These are phyloP conservation scores for Deilephila elpenor DNA, from an alignment of 2,888 invertebrate genomes.

Conservation along the genomic window DNA sequence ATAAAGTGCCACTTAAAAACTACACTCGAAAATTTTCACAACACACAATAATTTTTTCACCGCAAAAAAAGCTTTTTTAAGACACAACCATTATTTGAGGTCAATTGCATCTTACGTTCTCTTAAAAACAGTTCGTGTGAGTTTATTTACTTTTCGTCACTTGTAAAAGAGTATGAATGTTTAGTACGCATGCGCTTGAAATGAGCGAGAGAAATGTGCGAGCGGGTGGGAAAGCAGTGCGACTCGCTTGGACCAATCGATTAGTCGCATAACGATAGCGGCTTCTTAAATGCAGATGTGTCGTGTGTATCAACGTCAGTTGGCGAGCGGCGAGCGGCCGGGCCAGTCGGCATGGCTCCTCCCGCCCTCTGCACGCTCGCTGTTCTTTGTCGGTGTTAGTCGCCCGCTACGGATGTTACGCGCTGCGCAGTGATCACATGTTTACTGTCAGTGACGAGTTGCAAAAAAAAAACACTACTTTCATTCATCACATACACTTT, in stretches of 20 bases:
- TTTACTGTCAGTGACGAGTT: conserved; percentile 41
- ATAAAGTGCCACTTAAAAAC: conserved; percentile 28
- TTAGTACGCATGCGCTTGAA: conserved; percentile 71
- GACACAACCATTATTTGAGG: not conserved
- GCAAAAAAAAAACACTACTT: conserved; percentile 36
- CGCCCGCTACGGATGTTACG: conserved; percentile 55
- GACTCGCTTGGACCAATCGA: conserved; percentile 83
- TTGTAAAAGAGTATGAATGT: conserved; percentile 71
- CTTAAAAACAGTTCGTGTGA: conserved; percentile 72
- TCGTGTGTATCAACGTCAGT: conserved; percentile 82
- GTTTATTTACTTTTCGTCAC: conserved; percentile 82
- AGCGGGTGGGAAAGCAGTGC: conserved; percentile 72
- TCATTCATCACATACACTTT: conserved; percentile 44
- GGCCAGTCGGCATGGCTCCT: conserved; percentile 67
- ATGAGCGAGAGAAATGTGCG: conserved; percentile 65
- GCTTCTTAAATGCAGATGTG: conserved; percentile 85
- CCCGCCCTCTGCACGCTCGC: conserved; percentile 56
- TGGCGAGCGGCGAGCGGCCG: conserved; percentile 73
- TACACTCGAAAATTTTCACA: conserved; percentile 32
- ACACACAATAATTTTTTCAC: not conserved
- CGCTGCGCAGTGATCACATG: conserved; percentile 57
- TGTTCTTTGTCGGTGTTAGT: conserved; percentile 69
- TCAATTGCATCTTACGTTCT: conserved; percentile 60
- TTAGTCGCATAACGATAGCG: conserved; percentile 85
- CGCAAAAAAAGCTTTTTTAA: not conserved